Conservation (phyloP, 2,797 vertebrate genomes). For the Anabacerthia variegaticeps region DNA sequence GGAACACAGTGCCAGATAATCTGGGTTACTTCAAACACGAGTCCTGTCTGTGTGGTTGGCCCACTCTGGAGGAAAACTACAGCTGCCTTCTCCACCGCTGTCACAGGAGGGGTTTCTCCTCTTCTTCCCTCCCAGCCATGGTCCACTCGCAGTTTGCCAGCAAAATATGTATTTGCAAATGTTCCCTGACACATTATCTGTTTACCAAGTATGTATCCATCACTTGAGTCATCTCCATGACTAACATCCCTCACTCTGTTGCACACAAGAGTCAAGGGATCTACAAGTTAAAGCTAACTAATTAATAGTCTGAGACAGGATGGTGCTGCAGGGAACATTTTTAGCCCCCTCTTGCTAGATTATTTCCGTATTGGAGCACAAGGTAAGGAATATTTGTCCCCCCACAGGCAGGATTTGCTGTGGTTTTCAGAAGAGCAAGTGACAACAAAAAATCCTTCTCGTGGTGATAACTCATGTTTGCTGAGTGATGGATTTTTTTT, state of each 20-base stretch:
- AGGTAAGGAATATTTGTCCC: neutral
- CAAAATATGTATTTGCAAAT: neutral
- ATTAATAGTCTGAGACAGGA: constrained; percentile 39
- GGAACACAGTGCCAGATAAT: neutral
- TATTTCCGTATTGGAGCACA: neutral
- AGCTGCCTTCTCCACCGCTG: neutral
- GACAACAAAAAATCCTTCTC: neutral
- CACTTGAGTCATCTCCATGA: constrained; percentile 12
- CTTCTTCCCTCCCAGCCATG: neutral
- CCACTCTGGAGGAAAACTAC: neutral
- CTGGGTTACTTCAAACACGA: neutral
- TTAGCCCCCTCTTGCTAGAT: neutral
- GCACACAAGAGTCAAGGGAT: neutral
- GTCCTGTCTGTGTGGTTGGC: neutral
- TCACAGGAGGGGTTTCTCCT: neutral
- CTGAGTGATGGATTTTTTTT: neutral
- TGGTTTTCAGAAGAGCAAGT: neutral
- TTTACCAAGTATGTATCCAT: neutral
- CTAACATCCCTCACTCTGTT: constrained; percentile 25
- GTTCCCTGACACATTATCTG: neutral
- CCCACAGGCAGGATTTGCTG: neutral
- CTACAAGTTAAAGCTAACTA: constrained; percentile 9
- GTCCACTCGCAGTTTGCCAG: neutral
- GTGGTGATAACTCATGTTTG: neutral
- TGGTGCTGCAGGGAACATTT: neutral